phyloP scores from a whole-genome alignment of 2,888 invertebrate genomes.

The Orthosia gothica region DNA sequence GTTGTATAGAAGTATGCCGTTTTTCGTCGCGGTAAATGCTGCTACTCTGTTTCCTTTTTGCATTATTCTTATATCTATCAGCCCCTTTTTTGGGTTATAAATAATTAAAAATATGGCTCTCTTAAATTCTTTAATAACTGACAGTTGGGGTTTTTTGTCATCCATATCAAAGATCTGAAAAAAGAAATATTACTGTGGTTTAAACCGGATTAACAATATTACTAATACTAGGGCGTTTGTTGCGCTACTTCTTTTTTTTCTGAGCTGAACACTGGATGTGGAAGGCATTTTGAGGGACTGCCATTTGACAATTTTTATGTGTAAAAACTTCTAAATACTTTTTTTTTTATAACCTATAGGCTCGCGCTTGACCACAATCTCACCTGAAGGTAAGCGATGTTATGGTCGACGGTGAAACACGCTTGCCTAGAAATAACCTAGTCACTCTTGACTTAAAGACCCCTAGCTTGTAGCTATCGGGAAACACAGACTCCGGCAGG shows the following conservation, averaged over 20 bases:
- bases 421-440: too few relatives aligned
- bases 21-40: conserved; percentile 97
- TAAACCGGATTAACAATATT: background rate
- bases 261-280: background rate
- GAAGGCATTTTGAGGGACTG: background rate
- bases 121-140: conserved; percentile 88
- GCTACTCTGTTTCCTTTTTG: conserved; percentile 97
- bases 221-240: background rate
- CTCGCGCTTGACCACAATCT: too few relatives aligned
- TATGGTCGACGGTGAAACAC: too few relatives aligned
- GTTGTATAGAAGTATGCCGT: conserved; percentile 95
- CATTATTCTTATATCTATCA: conserved; percentile 98
- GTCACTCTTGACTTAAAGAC: too few relatives aligned
- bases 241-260: background rate
- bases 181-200: conserved; percentile 11
- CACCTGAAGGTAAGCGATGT: too few relatives aligned
- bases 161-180: conserved; percentile 88
- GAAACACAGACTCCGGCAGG: too few relatives aligned
- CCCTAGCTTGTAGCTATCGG: too few relatives aligned
- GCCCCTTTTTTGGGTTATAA: conserved; percentile 97
- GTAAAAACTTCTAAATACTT: background rate
- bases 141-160: conserved; percentile 85
- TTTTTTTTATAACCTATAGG: too few relatives aligned
- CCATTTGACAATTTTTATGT: background rate
- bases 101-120: conserved; percentile 97